Evolutionary conservation across 2,113 vertebrate genomes (phyloP), one percentile per base, ranked within the genome.

Genomic region (Chinchilla lanigera): DNA sequence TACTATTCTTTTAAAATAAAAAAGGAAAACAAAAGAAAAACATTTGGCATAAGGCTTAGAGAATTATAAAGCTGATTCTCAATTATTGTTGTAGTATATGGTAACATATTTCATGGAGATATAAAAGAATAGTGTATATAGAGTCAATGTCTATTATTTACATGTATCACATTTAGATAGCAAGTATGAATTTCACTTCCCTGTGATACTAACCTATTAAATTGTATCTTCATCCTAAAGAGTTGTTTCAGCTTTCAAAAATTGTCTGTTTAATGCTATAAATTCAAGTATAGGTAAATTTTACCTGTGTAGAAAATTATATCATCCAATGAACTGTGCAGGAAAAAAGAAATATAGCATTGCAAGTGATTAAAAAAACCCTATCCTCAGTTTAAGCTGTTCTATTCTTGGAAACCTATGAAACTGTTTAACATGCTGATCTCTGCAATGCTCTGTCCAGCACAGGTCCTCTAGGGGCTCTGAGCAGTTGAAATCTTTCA

Each of bases 191-290:
- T 17, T 93, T 94, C 7, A 67, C 44, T 84, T 67, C 50, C 83
- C 73, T 94, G n/a, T 47, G n/a, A 75, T 56, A 56, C 13, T 94
- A 94, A 95, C n/a, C 28, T 88, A 44, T 50, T 97, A 78, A 86
- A 78, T 58, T 78, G 2, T 58, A 84, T 93, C 17, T 11, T 86
- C 69, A 2, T 65, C 11, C 56, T 93, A 86, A 63, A 83, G 7
- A 71, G 38, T 78, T 96, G 14, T 6, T 85, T 90, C 5, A 58
- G 1, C 84, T 63, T 95, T 85, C 26, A 87, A 82, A 92, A 63
- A 85, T 38, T 41, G 0, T 67, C 20, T 82, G 96, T 10, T 86
- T 90, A 80, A 41, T 91, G 30, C 5, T 56, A 75, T 2, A 67
- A 69, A 87, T 67, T 71, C 7, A 73, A 33, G 12, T 58, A 47